Percentiles rank a stretch among this genome's conserved stretches.
Evolutionary conservation across 2,113 vertebrate genomes (phyloP).

Genomic region (Cairina moschata): DNA sequence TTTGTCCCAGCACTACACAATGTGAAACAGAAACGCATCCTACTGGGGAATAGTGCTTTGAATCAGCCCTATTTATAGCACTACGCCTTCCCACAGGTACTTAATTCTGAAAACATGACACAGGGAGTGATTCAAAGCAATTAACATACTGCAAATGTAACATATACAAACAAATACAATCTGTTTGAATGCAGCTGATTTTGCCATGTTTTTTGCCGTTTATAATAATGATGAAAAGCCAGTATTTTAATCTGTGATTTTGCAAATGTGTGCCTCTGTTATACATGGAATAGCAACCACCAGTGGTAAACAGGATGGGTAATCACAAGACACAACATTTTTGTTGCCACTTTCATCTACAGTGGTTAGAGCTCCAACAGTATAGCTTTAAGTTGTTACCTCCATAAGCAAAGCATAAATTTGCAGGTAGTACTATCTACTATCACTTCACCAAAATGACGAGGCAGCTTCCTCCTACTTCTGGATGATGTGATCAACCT

Average conservation of each 20-base stretch:
- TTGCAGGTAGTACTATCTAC: not conserved
- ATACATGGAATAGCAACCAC: not conserved
- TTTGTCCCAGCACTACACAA: not conserved
- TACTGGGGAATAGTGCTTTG: not conserved
- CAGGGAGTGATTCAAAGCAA: constrained; percentile 41
- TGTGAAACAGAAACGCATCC: not conserved
- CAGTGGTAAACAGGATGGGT: not conserved
- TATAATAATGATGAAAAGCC: not conserved
- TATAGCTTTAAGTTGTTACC: not conserved
- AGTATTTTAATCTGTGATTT: not conserved
- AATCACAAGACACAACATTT: fast-evolving
- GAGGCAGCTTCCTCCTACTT: not conserved
- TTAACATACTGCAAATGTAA: constrained; percentile 1
- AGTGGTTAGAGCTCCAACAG: not conserved
- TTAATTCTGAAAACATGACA: constrained; percentile 14
- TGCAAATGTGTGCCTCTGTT: not conserved
- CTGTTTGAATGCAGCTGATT: not conserved
- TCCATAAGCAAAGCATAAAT: not conserved
- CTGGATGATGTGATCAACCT: not conserved
- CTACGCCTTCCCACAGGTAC: constrained; percentile 37
- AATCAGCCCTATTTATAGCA: not conserved
- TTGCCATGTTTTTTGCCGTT: not conserved
- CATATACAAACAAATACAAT: constrained; percentile 27
- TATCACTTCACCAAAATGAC: not conserved
- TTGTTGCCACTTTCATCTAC: not conserved